These are phyloP conservation scores for Paralichthys olivaceus DNA, from an alignment of 2,113 vertebrate genomes.

Conservation along the genomic window DNA sequence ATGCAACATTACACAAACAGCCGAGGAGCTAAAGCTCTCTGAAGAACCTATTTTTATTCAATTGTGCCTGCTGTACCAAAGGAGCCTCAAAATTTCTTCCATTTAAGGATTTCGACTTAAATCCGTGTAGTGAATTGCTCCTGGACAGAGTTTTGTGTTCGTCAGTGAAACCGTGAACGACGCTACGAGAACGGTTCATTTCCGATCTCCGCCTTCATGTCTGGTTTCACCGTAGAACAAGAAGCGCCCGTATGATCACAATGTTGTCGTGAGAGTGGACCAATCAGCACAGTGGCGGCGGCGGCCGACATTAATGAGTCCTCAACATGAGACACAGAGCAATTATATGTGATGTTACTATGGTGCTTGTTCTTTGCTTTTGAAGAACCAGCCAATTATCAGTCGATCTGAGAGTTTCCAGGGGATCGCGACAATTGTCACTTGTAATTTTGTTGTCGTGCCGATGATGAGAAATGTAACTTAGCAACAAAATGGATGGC, in stretches of 20 bases:
- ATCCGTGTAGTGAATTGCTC: background rate
- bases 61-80: conserved; percentile 35
- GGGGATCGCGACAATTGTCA: conserved; percentile 69
- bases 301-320: conserved; percentile 62
- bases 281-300: conserved; percentile 45
- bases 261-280: conserved; percentile 41
- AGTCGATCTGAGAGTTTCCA: conserved; percentile 68
- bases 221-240: too few relatives aligned
- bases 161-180: conserved; percentile 11
- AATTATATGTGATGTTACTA: conserved; percentile 71
- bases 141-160: conserved; percentile 12
- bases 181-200: conserved; percentile 10
- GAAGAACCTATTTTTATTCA: conserved; percentile 58
- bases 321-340: conserved; percentile 59
- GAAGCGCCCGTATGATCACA: conserved; percentile 12
- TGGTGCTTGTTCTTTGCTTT: conserved; percentile 57
- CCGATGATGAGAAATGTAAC: conserved; percentile 62
- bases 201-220: conserved; percentile 14
- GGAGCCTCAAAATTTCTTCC: conserved; percentile 14
- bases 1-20: conserved; percentile 75
- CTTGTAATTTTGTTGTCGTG: conserved; percentile 71
- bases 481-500: conserved; percentile 67
- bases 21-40: conserved; percentile 49
- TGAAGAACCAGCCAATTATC: conserved; percentile 74
- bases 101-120: conserved; percentile 27